Evolutionary conservation across 2,888 invertebrate species (phyloP), one percentile per base, ranked within the genome.

Genomic region (Formica aserva): DNA sequence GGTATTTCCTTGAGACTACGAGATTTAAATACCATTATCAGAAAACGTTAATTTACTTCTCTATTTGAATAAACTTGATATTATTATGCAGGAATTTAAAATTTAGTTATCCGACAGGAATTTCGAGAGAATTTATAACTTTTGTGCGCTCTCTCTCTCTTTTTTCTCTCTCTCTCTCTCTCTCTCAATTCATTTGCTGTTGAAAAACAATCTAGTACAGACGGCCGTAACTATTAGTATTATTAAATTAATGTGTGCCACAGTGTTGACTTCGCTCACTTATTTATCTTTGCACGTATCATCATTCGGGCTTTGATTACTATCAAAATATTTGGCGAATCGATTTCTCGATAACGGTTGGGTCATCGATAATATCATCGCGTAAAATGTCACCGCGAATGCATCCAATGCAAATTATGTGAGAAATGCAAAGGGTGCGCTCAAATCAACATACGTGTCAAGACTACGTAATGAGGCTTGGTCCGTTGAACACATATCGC

Each of bases 271-370:
- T 11, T 4, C 29, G 18, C 35, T 41, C 38, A 38, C 35, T 78
- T 60, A n/a, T 78, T 57, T 69, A 41, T 32, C 60, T 60, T 71
- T 15, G 71, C 71, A 71, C 35, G 26, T 45, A 60, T 71, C 35
- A 5, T 9, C 18, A 18, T 32, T 13, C 60, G 18, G 18, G 26
- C 48, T 72, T 26, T 62, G 18, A 72, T 45, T 48, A 60, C 67
- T 35, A 45, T 71, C 71, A 45, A 35, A 78, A 78, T 71, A 71
- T 71, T 69, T 62, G 32, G 3, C 35, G 57, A 48, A 72, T 60
- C 72, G 48, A 80, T 80, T 8, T 38, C 22, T 13, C 57, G 67
- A 29, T 48, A 32, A 22, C 45, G 2, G 32, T 32, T 29, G 15
- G 26, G 45, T 80, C 45, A 35, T 22, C 35, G 71, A 71, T 78